A percentile compares a stretch with the other conserved stretches of the same genome.
phyloP scores from a whole-genome alignment of 2,888 invertebrate genomes.

The Caenorhabditis zanzibari region DNA sequence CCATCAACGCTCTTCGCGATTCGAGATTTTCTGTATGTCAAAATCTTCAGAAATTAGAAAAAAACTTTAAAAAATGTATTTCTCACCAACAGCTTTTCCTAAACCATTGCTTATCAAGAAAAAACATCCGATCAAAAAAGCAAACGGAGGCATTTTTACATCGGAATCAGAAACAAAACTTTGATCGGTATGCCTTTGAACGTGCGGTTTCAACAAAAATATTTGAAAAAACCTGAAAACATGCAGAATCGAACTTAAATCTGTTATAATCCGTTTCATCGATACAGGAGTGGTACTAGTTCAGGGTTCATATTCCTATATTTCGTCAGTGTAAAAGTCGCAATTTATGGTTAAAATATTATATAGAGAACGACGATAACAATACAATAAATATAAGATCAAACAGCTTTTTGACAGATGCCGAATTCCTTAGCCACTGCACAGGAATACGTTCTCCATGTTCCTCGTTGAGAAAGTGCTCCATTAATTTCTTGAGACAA shows the following conservation, averaged over 20 bases:
- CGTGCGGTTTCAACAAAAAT: not conserved
- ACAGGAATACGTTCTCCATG: slow-evolving; percentile 20
- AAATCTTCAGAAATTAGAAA: not conserved
- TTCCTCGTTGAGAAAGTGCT: not conserved
- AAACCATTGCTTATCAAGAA: too few species aligned
- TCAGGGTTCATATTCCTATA: not conserved
- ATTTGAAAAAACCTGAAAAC: slow-evolving; percentile 5
- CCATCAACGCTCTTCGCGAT: not conserved
- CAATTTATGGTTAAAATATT: not conserved
- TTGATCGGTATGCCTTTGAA: not conserved
- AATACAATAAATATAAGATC: not conserved
- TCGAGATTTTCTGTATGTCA: slow-evolving; percentile 26
- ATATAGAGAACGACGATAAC: too few species aligned
- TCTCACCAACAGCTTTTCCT: slow-evolving; percentile 13
- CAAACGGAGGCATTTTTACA: not conserved
- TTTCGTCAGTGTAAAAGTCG: not conserved
- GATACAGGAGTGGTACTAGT: not conserved
- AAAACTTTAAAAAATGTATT: not conserved
- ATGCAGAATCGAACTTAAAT: slow-evolving; percentile 29
- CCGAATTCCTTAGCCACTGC: not conserved
- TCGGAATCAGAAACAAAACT: not conserved
- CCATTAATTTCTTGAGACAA: slow-evolving; percentile 9
- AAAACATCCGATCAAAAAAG: not conserved
- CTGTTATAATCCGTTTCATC: slow-evolving; percentile 35
- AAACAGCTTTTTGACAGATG: slow-evolving; percentile 6